phyloP scores from a whole-genome alignment of 1,140 invertebrate species.

The Euwallacea similis region DNA sequence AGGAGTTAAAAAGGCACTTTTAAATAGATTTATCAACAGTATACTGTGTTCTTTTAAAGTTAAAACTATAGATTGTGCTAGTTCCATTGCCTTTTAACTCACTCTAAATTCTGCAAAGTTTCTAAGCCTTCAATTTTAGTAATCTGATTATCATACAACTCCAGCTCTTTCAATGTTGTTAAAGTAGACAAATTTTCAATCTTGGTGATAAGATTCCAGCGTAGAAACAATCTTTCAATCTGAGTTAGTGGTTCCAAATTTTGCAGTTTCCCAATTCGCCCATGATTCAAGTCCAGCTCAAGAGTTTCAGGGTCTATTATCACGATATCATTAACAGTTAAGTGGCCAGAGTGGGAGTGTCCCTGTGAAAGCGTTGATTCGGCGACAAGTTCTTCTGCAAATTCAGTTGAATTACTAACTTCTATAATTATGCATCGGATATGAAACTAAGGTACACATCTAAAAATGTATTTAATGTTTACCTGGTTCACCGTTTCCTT shows the following conservation, averaged over 20 bases:
- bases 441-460: no score
- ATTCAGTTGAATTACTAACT: no score
- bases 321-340: slow-evolving; percentile 51
- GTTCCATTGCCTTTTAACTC: slow-evolving; percentile 45
- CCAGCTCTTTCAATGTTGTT: slow-evolving; percentile 79
- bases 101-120: slow-evolving; percentile 86
- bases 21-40: not conserved
- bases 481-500: slow-evolving; percentile 18
- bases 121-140: slow-evolving; percentile 87
- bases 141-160: slow-evolving; percentile 97
- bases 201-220: slow-evolving; percentile 94
- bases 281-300: slow-evolving; percentile 87
- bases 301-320: slow-evolving; percentile 51
- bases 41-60: not conserved
- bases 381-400: no score
- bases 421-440: no score
- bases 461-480: not conserved
- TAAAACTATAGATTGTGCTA: not conserved
- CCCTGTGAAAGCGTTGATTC: not conserved
- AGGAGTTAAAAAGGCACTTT: slow-evolving; percentile 1
- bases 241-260: slow-evolving; percentile 75
- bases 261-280: slow-evolving; percentile 77
- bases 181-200: slow-evolving; percentile 85
- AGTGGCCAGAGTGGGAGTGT: slow-evolving; percentile 11
- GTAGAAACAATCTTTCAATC: slow-evolving; percentile 79